A percentile compares a stretch with the other conserved stretches of the same genome.
Evolutionary conservation across 1,140 invertebrate species (phyloP).

Genomic region (Ectropis grisescens): DNA sequence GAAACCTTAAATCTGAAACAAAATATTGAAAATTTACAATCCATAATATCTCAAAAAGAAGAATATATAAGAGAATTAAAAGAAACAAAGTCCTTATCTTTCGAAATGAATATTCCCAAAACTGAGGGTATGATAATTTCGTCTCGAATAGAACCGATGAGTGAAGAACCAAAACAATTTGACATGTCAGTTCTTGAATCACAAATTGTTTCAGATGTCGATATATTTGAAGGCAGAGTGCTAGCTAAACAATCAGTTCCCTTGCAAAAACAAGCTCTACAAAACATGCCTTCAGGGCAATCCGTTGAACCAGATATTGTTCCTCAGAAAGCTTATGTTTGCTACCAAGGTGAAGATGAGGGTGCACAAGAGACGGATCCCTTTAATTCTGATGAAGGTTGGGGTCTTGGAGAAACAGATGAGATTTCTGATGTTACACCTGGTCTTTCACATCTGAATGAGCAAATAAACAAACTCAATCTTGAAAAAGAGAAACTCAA

Average conservation of each 20-base stretch:
- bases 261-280: slow-evolving; percentile 13
- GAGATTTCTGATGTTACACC: slow-evolving; percentile 31
- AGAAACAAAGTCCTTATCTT: slow-evolving; percentile 45
- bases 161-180: slow-evolving; percentile 19
- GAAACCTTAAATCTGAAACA: slow-evolving; percentile 23
- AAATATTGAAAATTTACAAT: slow-evolving; percentile 31
- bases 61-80: slow-evolving; percentile 49
- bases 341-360: slow-evolving; percentile 32
- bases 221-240: slow-evolving; percentile 5
- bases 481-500: slow-evolving; percentile 46
- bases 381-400: slow-evolving; percentile 61
- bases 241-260: background rate
- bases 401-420: slow-evolving; percentile 41
- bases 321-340: slow-evolving; percentile 69
- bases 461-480: slow-evolving; percentile 34
- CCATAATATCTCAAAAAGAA: slow-evolving; percentile 31
- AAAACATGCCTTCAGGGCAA: slow-evolving; percentile 3
- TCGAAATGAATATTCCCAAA: slow-evolving; percentile 64
- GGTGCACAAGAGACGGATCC: slow-evolving; percentile 28
- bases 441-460: slow-evolving; percentile 37
- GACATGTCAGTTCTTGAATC: slow-evolving; percentile 40
- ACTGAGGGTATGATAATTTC: slow-evolving; percentile 61
- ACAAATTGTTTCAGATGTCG: slow-evolving; percentile 42
- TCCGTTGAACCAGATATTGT: slow-evolving; percentile 41
- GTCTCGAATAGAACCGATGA: slow-evolving; percentile 51